Base-by-base conservation (phyloP, 2,113 vertebrate species). In the Alethe castanea region DNA sequence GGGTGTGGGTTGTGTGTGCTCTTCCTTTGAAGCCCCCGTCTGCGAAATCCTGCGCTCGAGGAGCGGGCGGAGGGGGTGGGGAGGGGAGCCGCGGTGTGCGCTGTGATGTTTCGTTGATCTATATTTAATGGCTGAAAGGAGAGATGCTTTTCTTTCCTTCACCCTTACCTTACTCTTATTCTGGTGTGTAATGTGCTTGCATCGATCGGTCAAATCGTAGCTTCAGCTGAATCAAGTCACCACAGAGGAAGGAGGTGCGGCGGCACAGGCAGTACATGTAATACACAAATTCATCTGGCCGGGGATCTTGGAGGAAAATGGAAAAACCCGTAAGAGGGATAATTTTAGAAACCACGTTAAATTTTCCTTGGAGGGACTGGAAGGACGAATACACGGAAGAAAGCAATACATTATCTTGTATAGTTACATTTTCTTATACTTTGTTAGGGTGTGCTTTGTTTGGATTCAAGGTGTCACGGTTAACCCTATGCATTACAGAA, bases 41-140 rank as follows among this genome's bases (percentile, higher is more conserved):
- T 89, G 95, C 74, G 70, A 93, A 79, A 96, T 82, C 42, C 92
- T 90, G 92, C 52, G 72, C 88, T 86, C 45, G 45, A 96, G 95
- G 95, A 97, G 94, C 78, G 69, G 73, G 73, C 45, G n/a, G 56
- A 20, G 90, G 79, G 90, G 78, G 69, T 38, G 94, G 95, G 92
- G 89, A 26, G 78, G 79, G 83, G 69, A 53, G 36, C 89, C 53
- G 93, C 84, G 92, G 11, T 60, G 56, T 44, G 95, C 84, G 29
- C 35, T 15, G 92, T 86, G 95, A 33, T 94, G 82, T 96, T 95
- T 74, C 96, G 96, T 93, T 87, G 96, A 88, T 96, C 90, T 87
- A 93, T 97, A 94, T 98, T 98, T 97, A 95, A 98, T 98, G 98
- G 97, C 97, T 94, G 97, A 97, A 97, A 96, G 97, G 93, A 86